phyloP scores from a whole-genome alignment of 2,888 invertebrate species.

The Scaptodrosophila latifasciaeformis region DNA sequence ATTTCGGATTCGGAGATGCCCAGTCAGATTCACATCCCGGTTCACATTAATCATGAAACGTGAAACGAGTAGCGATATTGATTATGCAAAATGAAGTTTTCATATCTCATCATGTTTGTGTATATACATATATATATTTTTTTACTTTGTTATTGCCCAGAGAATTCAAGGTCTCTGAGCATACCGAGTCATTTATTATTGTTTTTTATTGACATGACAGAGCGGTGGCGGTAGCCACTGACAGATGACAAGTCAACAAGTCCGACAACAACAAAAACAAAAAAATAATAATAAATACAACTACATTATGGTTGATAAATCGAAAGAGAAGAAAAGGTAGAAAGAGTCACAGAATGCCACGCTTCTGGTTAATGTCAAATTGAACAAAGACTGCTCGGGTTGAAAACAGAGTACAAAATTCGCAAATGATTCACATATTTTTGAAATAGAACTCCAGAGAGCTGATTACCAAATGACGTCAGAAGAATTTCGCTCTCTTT shows the following conservation, averaged over 20 bases:
- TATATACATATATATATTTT: too few species aligned
- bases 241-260: slow-evolving; percentile 59
- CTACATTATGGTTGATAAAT: too few species aligned
- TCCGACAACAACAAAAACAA: too few species aligned
- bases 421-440: too few species aligned
- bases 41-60: slow-evolving; percentile 58
- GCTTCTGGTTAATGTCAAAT: slow-evolving; percentile 58
- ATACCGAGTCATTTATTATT: slow-evolving; percentile 54
- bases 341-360: slow-evolving; percentile 23
- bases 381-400: too few species aligned
- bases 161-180: slow-evolving; percentile 44
- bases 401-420: too few species aligned
- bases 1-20: too few species aligned
- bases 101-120: slow-evolving; percentile 26
- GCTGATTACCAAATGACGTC: too few species aligned
- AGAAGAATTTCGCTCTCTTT: too few species aligned
- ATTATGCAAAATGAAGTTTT: slow-evolving; percentile 53
- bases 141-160: slow-evolving; percentile 33
- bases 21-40: background rate
- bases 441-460: too few species aligned
- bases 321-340: background rate
- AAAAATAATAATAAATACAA: too few species aligned
- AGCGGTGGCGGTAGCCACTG: slow-evolving; percentile 43
- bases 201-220: slow-evolving; percentile 46
- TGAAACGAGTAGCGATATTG: slow-evolving; percentile 59